phyloP scores from a whole-genome alignment of 1,140 invertebrate genomes.

The Ips nitidus region DNA sequence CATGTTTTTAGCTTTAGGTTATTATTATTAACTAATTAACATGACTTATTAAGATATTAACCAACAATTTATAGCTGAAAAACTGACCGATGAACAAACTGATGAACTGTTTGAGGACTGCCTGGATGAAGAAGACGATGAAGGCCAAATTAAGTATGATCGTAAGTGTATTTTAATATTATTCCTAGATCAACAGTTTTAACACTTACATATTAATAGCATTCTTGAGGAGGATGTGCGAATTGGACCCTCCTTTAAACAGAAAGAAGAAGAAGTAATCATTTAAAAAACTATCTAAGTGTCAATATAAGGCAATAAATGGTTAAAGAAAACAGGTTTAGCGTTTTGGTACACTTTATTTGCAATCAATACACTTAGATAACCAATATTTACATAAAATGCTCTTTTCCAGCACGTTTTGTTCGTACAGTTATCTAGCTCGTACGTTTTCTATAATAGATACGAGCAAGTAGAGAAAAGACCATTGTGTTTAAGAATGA shows the following conservation, averaged over 20 bases:
- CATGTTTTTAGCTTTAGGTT: slow-evolving; percentile 69
- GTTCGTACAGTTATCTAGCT: no score
- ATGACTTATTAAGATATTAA: background rate
- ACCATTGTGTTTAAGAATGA: no score
- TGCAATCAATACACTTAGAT: no score
- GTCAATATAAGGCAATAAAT: no score
- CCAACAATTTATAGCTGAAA: slow-evolving; percentile 69
- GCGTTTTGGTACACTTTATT: no score
- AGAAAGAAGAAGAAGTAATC: slow-evolving; percentile 40
- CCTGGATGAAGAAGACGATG: slow-evolving; percentile 89
- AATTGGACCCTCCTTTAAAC: slow-evolving; percentile 41
- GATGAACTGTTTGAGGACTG: slow-evolving; percentile 83
- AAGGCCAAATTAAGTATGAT: slow-evolving; percentile 90
- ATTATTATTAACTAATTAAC: slow-evolving; percentile 35
- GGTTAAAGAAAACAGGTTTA: no score
- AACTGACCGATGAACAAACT: slow-evolving; percentile 77
- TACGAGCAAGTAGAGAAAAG: no score
- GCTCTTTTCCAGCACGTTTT: no score
- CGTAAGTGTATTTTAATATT: slow-evolving; percentile 63
- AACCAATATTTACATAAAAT: no score
- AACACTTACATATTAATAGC: slow-evolving; percentile 34
- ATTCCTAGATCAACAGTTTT: slow-evolving; percentile 3
- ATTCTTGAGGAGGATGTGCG: slow-evolving; percentile 45
- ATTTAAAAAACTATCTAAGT: no score
- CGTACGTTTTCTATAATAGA: no score